These are phyloP conservation scores for Callyntrura sp. DNA, from an alignment of 2,888 invertebrate species.

Conservation along the genomic window DNA sequence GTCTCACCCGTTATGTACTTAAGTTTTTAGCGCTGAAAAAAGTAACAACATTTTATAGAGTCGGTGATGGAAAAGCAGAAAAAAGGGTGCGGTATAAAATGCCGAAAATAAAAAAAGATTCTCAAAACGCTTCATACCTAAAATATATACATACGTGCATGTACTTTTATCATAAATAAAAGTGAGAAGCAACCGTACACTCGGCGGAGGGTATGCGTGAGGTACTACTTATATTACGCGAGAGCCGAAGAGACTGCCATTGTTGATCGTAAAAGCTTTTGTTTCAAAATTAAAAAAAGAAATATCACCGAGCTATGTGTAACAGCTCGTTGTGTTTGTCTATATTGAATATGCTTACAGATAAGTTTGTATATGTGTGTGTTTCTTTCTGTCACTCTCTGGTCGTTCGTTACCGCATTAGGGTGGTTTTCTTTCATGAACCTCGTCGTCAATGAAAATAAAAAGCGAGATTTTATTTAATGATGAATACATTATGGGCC, in stretches of 20 bases:
- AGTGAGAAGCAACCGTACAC: not conserved
- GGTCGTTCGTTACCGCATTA: slow-evolving; percentile 60
- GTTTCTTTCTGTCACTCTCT: slow-evolving; percentile 55
- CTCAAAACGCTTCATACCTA: not conserved
- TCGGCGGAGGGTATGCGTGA: slow-evolving; percentile 5
- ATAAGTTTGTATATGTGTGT: slow-evolving; percentile 52
- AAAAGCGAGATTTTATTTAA: slow-evolving; percentile 70
- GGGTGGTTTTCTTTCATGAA: slow-evolving; percentile 67
- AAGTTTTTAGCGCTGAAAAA: slow-evolving; percentile 46
- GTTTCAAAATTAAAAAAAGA: slow-evolving; percentile 45
- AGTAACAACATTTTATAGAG: not conserved
- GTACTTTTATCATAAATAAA: not conserved
- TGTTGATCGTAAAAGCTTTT: slow-evolving; percentile 12
- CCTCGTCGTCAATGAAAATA: slow-evolving; percentile 64
- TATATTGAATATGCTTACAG: slow-evolving; percentile 12
- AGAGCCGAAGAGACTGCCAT: not conserved
- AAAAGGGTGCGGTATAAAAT: slow-evolving; percentile 28
- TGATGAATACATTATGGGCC: slow-evolving; percentile 63
- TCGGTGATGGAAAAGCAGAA: slow-evolving; percentile 27
- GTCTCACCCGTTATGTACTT: not conserved
- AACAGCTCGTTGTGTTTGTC: slow-evolving; percentile 27
- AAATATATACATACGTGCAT: not conserved
- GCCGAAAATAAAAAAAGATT: not conserved
- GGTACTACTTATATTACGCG: slow-evolving; percentile 19
- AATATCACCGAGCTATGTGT: slow-evolving; percentile 38